Conservation (phyloP, 2,797 vertebrate genomes). For the Poliocrania exsul region DNA sequence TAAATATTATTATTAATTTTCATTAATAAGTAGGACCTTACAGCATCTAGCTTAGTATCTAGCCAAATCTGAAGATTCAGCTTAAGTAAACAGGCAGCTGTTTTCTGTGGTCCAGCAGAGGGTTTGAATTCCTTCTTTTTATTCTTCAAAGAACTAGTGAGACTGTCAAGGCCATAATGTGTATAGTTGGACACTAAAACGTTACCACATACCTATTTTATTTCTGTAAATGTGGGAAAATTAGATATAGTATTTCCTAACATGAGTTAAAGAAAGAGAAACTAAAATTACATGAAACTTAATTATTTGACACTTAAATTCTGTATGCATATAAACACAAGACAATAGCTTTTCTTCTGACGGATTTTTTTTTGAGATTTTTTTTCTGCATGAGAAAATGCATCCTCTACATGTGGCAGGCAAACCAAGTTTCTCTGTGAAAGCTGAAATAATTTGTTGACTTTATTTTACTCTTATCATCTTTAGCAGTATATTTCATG, state of each 20-base stretch:
- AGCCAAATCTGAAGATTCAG: background rate
- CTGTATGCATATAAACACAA: background rate
- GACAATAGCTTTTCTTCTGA: background rate
- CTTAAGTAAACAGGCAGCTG: background rate
- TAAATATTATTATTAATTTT: background rate
- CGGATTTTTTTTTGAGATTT: background rate
- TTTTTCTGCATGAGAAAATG: background rate
- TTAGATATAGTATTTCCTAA: background rate
- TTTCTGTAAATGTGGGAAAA: background rate
- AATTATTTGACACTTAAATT: background rate
- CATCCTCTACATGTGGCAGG: background rate
- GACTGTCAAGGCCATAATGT: background rate
- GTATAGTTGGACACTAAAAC: background rate
- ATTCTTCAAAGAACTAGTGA: background rate
- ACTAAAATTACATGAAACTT: background rate
- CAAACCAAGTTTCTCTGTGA: background rate
- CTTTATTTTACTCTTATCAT: background rate
- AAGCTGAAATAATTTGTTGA: background rate
- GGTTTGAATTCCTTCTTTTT: background rate
- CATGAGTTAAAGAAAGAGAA: background rate
- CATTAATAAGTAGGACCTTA: background rate
- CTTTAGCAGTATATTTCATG: background rate
- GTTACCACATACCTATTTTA: accelerated
- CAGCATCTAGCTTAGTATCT: background rate
- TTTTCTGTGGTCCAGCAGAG: background rate